Percentiles rank a stretch among this genome's conserved stretches.
Evolutionary conservation across 2,113 vertebrate genomes (phyloP).

Genomic region (Pitta sordida): DNA sequence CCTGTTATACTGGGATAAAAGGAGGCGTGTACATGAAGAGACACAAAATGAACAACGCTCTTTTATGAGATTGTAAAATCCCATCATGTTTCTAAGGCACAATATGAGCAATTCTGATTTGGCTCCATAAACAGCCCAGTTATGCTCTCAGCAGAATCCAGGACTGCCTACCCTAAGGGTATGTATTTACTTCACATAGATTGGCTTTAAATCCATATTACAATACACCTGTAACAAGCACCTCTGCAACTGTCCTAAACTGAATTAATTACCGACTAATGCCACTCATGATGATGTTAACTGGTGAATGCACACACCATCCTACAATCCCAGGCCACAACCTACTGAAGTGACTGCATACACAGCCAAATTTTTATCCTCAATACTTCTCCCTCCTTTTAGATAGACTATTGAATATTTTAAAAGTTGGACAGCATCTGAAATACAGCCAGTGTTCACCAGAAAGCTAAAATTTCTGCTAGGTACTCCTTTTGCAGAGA

Average conservation of each 20-base stretch:
- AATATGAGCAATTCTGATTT: not conserved
- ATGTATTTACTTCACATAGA: not conserved
- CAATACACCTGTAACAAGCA: not conserved
- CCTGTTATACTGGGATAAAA: not conserved
- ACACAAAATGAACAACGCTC: not conserved
- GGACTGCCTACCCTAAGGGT: not conserved
- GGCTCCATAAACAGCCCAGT: not conserved
- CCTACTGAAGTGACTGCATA: not conserved
- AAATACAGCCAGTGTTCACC: not conserved
- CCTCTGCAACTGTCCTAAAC: not conserved
- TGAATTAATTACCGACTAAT: not conserved
- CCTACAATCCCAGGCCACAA: not conserved
- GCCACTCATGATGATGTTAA: not conserved
- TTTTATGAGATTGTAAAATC: not conserved
- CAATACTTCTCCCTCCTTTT: not conserved
- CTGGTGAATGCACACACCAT: not conserved
- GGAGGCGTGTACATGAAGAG: not conserved
- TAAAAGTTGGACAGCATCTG: not conserved
- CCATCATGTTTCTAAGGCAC: not conserved
- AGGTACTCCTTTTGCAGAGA: not conserved
- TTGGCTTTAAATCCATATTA: not conserved
- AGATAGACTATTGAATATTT: not conserved
- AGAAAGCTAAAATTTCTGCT: not conserved
- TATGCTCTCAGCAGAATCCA: not conserved
- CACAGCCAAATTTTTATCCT: not conserved